These are phyloP conservation scores for Cisticola juncidis DNA, from an alignment of 2,113 vertebrate genomes.

Conservation along the genomic window DNA sequence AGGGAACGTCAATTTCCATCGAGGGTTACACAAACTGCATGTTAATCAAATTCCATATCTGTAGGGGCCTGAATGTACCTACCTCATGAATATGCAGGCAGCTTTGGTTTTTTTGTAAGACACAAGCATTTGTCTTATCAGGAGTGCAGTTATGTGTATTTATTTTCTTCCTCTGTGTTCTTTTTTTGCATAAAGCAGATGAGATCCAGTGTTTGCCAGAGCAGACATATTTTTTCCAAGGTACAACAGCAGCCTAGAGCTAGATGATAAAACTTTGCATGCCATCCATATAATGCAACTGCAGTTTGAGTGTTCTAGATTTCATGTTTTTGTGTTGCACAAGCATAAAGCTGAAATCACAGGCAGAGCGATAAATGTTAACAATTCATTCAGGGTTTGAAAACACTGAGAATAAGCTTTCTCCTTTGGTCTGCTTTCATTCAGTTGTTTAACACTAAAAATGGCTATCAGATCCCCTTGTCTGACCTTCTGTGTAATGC, in stretches of 20 bases:
- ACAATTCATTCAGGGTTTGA: background rate
- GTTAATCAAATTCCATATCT: conserved; percentile 49
- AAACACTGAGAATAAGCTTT: background rate
- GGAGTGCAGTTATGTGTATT: background rate
- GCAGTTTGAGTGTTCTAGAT: background rate
- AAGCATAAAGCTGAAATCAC: background rate
- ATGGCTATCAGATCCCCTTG: background rate
- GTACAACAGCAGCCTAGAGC: background rate
- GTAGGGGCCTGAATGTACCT: background rate
- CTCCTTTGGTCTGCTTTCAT: background rate
- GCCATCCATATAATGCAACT: background rate
- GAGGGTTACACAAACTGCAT: conserved; percentile 30
- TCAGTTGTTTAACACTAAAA: background rate
- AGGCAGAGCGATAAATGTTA: conserved; percentile 23
- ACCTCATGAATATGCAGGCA: conserved; percentile 60
- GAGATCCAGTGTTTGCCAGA: background rate
- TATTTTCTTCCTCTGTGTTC: conserved; percentile 14
- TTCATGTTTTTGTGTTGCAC: background rate
- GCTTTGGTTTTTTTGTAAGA: conserved; percentile 15
- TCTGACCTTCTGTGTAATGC: background rate
- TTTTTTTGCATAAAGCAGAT: conserved; percentile 50
- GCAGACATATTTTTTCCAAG: conserved; percentile 11
- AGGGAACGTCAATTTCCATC: conserved; percentile 17
- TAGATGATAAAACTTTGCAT: conserved; percentile 12
- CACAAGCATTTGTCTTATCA: conserved; percentile 41